phyloP scores from a whole-genome alignment of 1,140 invertebrate genomes.

The Brachionus calyciflorus region DNA sequence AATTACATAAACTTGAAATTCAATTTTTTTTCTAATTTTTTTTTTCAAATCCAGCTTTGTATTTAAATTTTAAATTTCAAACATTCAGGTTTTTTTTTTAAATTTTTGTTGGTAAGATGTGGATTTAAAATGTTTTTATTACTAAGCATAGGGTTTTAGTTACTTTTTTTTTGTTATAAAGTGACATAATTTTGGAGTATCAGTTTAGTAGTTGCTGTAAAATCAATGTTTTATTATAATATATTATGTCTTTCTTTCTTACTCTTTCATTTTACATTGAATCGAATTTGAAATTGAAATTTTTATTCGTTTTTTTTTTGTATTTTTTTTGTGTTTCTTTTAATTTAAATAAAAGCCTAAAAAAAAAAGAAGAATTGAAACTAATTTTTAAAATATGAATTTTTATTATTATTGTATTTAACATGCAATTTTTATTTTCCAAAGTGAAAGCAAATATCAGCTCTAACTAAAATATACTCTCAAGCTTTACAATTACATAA shows the following conservation, averaged over 20 bases:
- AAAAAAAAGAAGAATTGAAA: no score
- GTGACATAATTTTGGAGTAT: conserved; percentile 33
- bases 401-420: conserved; percentile 34
- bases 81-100: background rate
- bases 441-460: background rate
- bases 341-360: conserved; percentile 21
- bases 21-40: no score
- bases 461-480: background rate
- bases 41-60: no score
- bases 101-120: no score
- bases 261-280: background rate
- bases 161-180: background rate
- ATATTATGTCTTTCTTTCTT: conserved; percentile 36
- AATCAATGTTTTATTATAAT: conserved; percentile 42
- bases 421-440: conserved; percentile 10
- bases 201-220: conserved; percentile 36
- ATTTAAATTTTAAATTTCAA: no score
- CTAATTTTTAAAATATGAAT: background rate
- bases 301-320: conserved; percentile 24
- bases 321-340: conserved; percentile 38
- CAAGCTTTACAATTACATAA: no score
- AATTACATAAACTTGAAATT: conserved; percentile 15
- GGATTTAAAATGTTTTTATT: conserved; percentile 3
- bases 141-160: no score
- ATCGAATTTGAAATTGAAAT: conserved; percentile 42